Evolutionary conservation across 2,113 vertebrate species (phyloP).

Genomic region (Brienomyrus longianalis): DNA sequence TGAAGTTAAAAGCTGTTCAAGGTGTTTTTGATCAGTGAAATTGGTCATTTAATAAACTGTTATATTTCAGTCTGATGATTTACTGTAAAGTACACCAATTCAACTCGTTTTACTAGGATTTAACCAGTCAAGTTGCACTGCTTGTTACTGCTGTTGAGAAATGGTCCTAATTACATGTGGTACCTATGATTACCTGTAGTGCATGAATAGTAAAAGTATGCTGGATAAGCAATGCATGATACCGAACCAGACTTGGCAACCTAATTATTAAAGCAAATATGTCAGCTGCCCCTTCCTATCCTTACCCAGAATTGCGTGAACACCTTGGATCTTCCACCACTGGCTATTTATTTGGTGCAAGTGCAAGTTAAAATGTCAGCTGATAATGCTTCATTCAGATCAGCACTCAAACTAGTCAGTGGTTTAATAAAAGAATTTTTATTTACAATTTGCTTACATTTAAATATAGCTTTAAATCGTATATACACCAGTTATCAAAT

Average conservation of each 20-base stretch:
- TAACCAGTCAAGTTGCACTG: not conserved
- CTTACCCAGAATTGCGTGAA: not conserved
- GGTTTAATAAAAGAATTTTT: constrained; percentile 38
- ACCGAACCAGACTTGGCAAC: not conserved
- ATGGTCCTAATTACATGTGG: not conserved
- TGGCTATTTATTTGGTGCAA: not conserved
- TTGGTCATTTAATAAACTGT: not conserved
- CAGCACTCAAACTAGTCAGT: not conserved
- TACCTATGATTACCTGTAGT: not conserved
- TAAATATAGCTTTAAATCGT: constrained; percentile 27
- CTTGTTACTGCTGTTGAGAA: not conserved
- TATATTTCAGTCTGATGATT: not conserved
- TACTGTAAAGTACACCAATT: not conserved
- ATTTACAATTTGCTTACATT: constrained; percentile 38
- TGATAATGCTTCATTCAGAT: not conserved
- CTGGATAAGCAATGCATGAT: not conserved
- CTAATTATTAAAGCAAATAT: not conserved
- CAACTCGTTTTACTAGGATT: not conserved
- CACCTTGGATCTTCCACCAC: not conserved
- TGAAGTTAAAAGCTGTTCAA: not conserved
- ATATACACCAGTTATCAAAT: constrained; percentile 31
- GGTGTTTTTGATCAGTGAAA: not conserved
- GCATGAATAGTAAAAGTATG: not conserved
- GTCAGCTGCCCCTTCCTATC: not conserved
- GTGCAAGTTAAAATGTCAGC: not conserved